Evolutionary conservation across 2,888 invertebrate species (phyloP).

Genomic region (Cerceris ruficornis): DNA sequence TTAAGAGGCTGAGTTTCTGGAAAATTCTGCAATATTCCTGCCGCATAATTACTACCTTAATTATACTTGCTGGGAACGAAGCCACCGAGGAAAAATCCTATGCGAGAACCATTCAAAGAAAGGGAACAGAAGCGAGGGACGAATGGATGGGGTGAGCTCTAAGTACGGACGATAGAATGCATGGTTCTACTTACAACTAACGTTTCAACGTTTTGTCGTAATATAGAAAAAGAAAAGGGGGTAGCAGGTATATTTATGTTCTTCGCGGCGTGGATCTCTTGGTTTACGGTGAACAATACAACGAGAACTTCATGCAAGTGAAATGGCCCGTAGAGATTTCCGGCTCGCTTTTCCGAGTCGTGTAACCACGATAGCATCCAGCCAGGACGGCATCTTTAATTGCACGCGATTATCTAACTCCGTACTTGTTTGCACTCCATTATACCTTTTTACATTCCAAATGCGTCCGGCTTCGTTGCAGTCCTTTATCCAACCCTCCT

Average conservation of each 20-base stretch:
- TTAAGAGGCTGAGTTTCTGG: background rate
- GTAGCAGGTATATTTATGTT: background rate
- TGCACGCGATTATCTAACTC: slow-evolving; percentile 49
- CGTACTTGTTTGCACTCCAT: slow-evolving; percentile 48
- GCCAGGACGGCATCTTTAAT: slow-evolving; percentile 34
- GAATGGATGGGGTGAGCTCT: background rate
- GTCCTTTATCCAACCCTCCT: too few species aligned
- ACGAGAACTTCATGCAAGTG: background rate
- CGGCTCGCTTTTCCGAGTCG: slow-evolving; percentile 15
- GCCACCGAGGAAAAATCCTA: background rate
- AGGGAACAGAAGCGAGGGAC: background rate
- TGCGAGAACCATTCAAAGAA: background rate
- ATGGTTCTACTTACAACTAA: background rate
- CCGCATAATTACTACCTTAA: background rate
- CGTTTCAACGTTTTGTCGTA: background rate
- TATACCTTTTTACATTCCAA: slow-evolving; percentile 18
- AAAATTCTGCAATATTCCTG: background rate
- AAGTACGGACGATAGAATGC: slow-evolving; percentile 15
- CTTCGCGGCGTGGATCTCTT: background rate
- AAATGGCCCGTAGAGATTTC: slow-evolving; percentile 23
- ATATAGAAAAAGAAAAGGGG: background rate
- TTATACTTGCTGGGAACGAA: background rate
- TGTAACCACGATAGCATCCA: background rate
- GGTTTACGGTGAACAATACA: background rate
- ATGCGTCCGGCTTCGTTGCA: background rate